phyloP scores from a whole-genome alignment of 30 jellyfish, hydroid and myxozoan genomes.

The Hydractinia symbiolongicarpus region DNA sequence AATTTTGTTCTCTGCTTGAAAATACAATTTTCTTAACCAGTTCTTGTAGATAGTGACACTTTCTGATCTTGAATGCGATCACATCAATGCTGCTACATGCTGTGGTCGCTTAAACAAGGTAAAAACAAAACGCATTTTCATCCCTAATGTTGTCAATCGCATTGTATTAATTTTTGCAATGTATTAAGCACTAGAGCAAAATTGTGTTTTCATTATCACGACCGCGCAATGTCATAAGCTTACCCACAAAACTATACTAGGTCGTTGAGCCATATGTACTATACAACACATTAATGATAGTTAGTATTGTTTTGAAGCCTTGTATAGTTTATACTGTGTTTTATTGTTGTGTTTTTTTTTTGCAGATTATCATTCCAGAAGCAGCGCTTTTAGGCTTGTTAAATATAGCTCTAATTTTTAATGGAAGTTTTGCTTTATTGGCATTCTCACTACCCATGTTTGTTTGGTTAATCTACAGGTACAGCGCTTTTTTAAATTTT shows the following conservation, averaged over 20 bases:
- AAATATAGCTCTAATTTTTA: constrained; percentile 26
- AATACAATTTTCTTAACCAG: not conserved
- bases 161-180: too few relatives aligned
- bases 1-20: too few relatives aligned
- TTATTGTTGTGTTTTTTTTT: not conserved
- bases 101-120: constrained; percentile 68
- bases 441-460: constrained; percentile 53
- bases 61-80: constrained; percentile 79
- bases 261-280: too few relatives aligned
- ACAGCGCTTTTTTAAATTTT: not conserved
- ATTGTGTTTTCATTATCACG: too few relatives aligned
- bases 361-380: constrained; percentile 64
- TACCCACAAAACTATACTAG: too few relatives aligned
- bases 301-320: not conserved
- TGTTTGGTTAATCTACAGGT: constrained; percentile 63
- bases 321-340: not conserved
- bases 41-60: constrained; percentile 42
- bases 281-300: too few relatives aligned
- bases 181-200: too few relatives aligned
- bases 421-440: constrained; percentile 34
- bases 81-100: constrained; percentile 66
- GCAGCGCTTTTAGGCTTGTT: constrained; percentile 31
- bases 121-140: not conserved
- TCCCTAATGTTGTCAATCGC: not conserved
- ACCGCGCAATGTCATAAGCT: too few relatives aligned